phyloP scores from a whole-genome alignment of 2,113 vertebrate species.

The Oncorhynchus kisutch region DNA sequence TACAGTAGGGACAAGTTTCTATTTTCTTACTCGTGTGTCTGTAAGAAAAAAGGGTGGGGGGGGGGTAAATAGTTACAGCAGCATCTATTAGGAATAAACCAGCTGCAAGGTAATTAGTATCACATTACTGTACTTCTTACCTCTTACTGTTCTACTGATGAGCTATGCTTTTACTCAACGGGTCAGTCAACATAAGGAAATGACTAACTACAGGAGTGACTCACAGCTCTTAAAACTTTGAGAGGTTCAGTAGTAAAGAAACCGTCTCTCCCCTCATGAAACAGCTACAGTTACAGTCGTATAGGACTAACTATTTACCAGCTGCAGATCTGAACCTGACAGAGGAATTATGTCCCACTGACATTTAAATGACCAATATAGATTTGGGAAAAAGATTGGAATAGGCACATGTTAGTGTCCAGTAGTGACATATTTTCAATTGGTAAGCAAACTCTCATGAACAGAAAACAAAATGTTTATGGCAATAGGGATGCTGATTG shows the following conservation, averaged over 20 bases:
- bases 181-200: neutral
- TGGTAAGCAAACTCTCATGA: neutral
- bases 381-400: neutral
- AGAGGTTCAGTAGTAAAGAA: conserved; percentile 17
- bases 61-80: too few relatives aligned
- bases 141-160: neutral
- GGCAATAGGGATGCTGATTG: conserved; percentile 12
- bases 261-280: neutral
- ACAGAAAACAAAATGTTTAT: neutral
- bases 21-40: neutral
- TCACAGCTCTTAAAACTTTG: neutral
- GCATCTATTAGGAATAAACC: neutral
- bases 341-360: neutral
- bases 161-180: neutral
- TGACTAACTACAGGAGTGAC: neutral
- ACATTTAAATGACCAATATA: neutral
- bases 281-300: neutral
- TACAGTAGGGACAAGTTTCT: neutral
- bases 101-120: neutral
- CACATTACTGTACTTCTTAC: neutral
- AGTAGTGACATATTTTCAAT: neutral
- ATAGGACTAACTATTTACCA: conserved; percentile 4
- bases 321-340: conserved; percentile 5
- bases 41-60: neutral
- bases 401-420: neutral